phyloP scores from a whole-genome alignment of 2,888 invertebrate genomes.

The Vesta saturnalis region DNA sequence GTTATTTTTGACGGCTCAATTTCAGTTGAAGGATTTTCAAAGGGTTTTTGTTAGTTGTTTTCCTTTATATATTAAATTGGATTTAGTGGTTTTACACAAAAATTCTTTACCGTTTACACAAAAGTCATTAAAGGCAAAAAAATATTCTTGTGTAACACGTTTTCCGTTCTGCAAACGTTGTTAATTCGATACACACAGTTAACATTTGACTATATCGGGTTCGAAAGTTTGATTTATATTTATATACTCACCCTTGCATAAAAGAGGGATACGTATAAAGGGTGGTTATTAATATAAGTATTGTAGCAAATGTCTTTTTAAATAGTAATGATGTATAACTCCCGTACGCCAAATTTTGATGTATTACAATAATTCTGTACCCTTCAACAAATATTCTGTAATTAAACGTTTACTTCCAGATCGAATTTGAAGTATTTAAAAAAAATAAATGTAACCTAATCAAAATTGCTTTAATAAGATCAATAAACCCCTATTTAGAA shows the following conservation, averaged over 20 bases:
- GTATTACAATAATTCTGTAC: no score
- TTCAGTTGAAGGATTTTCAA: slow-evolving; percentile 33
- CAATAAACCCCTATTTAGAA: no score
- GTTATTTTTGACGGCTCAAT: slow-evolving; percentile 40
- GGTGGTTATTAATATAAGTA: slow-evolving; percentile 36
- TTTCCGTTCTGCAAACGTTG: slow-evolving; percentile 34
- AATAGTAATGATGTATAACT: slow-evolving; percentile 30
- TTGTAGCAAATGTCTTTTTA: slow-evolving; percentile 25
- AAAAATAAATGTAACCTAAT: no score
- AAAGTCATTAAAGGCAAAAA: background rate
- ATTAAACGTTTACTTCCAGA: no score
- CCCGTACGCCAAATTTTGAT: no score
- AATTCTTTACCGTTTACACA: background rate
- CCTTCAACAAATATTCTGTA: no score
- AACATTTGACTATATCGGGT: slow-evolving; percentile 31
- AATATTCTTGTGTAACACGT: slow-evolving; percentile 12
- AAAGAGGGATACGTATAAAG: slow-evolving; percentile 26
- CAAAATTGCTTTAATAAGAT: no score
- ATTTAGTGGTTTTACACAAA: slow-evolving; percentile 22
- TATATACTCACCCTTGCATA: slow-evolving; percentile 22
- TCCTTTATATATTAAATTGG: slow-evolving; percentile 23
- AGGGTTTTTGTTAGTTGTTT: slow-evolving; percentile 28
- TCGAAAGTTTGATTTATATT: slow-evolving; percentile 35
- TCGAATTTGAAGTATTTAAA: no score
- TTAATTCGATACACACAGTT: slow-evolving; percentile 36